Base-by-base conservation (phyloP, 2,888 invertebrate genomes). In the Coelinius sp. region DNA sequence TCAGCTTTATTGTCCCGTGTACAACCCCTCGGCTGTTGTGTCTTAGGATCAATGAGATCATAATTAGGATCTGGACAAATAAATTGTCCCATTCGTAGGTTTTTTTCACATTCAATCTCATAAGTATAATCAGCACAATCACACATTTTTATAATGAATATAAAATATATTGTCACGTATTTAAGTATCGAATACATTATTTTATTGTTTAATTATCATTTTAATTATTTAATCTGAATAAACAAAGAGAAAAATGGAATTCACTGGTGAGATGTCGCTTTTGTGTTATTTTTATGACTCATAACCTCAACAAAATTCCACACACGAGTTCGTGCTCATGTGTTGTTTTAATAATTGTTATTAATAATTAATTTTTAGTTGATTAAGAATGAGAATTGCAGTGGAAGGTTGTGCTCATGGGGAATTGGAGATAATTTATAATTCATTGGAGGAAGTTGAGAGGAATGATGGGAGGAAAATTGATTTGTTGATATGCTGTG, bases 351-450 rank as follows among this genome's bases (percentile, higher is more conserved):
- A n/a, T n/a, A n/a, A n/a, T n/a, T n/a, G n/a, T n/a, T n/a, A n/a
- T n/a, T n/a, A n/a, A n/a, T n/a, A n/a, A n/a, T n/a, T n/a, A n/a
- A n/a, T n/a, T n/a, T n/a, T n/a, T n/a, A 49, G 17, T 49, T 49
- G n/a, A 7, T 3, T 17, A 65, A 90, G 83, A 82, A 96, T 97
- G 97, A 95, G 94, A 89, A 94, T 98, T 72, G 99, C 98, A 0
- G 90, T 99, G 0, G 98, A 97, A 90, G 99, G 99, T 68, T 99
- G 99, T 89, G 96, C 98, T 81, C 99, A 99, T 88, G 99, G 99
- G 1, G 98, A 99, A 87, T 89, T 99, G 75, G 98, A 99, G 82
- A 94, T 92, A 84, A 98, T 99, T 79, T 99, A 99, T 86, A 94
- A 95, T 74, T 93, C 95, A 0, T 90, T 99, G 68, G 89, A 91